Evolutionary conservation across 2,113 vertebrate genomes (phyloP).

Genomic region (Gasterosteus aculeatus): DNA sequence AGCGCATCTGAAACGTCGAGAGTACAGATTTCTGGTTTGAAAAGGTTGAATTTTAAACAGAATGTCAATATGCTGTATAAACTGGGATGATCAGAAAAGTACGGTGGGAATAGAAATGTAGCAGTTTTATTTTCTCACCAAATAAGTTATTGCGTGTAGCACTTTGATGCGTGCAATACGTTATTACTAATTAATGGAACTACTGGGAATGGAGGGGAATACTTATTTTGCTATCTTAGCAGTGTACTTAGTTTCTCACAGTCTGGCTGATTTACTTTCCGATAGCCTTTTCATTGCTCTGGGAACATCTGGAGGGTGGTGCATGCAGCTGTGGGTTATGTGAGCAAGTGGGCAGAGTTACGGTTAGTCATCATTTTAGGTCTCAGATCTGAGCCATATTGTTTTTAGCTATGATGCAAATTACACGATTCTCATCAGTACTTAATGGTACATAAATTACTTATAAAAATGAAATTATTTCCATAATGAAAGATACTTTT

Average conservation of each 20-base stretch:
- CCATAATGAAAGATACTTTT: not conserved
- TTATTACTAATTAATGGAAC: not conserved
- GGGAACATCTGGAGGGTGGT: constrained; percentile 38
- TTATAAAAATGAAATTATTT: not conserved
- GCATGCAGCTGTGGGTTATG: constrained; percentile 29
- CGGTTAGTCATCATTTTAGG: constrained; percentile 12
- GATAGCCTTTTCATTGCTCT: not conserved
- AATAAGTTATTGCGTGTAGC: not conserved
- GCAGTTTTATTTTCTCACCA: not conserved
- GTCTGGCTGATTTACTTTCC: constrained; percentile 7
- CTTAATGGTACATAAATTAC: not conserved
- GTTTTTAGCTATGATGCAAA: constrained; percentile 17
- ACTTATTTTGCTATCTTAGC: not conserved
- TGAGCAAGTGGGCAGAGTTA: constrained; percentile 26
- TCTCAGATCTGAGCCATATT: constrained; percentile 32
- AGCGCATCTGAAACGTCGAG: not conserved
- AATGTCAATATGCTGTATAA: not conserved
- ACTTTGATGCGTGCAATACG: not conserved
- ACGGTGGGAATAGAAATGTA: not conserved
- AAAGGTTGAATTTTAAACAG: not conserved
- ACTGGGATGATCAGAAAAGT: not conserved
- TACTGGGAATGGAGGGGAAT: too few species aligned
- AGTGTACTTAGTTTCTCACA: not conserved
- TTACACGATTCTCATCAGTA: not conserved
- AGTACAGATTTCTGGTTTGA: not conserved